Evolutionary conservation across 92 coral and sea anemone genomes (phyloP).

Genomic region (Micromussa lordhowensis): DNA sequence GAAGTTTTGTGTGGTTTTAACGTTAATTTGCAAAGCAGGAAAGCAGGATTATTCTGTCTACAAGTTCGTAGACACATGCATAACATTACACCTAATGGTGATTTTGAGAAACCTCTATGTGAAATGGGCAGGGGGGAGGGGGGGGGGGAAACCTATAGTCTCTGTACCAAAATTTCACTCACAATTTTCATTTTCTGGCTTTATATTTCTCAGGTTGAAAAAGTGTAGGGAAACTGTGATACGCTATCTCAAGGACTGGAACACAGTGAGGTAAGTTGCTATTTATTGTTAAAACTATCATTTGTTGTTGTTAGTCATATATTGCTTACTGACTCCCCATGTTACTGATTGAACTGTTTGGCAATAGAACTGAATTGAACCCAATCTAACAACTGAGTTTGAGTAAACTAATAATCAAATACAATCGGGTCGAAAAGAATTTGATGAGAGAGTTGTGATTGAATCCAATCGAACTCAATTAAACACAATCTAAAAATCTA

Average conservation of each 20-base stretch:
- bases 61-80: slow-evolving; percentile 3
- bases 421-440: too few relatives aligned
- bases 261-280: slow-evolving; percentile 17
- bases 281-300: not conserved
- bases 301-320: not conserved
- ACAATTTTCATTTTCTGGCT: slow-evolving; percentile 17
- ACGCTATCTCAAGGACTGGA: slow-evolving; percentile 9
- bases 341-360: too few relatives aligned
- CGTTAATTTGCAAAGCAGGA: not conserved
- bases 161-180: not conserved
- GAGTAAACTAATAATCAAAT: too few relatives aligned
- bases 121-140: not conserved
- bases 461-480: too few relatives aligned
- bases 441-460: too few relatives aligned
- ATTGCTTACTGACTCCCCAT: too few relatives aligned
- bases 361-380: too few relatives aligned
- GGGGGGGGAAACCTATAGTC: not conserved
- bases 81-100: slow-evolving; percentile 7
- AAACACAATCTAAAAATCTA: too few relatives aligned
- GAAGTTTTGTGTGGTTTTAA: slow-evolving; percentile 8
- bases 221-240: slow-evolving; percentile 17
- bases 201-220: slow-evolving; percentile 9
- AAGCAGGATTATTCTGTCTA: slow-evolving; percentile 14
- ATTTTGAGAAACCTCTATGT: slow-evolving; percentile 6
- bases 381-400: too few relatives aligned